Base-by-base conservation (phyloP, 1,140 invertebrate genomes). In the Brachionus calyciflorus region DNA sequence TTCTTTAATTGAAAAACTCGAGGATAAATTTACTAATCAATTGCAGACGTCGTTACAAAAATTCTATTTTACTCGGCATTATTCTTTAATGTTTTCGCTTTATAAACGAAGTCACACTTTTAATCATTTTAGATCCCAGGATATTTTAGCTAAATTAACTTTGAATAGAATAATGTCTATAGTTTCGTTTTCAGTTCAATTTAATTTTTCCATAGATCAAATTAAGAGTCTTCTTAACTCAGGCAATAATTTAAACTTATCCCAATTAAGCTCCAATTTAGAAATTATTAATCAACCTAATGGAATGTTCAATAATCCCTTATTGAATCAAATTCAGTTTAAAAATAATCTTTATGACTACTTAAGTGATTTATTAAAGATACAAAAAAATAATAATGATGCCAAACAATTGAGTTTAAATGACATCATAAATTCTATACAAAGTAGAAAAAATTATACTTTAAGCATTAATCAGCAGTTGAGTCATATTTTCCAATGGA, bases 401-500 rank as follows among this genome's bases (percentile, higher is more conserved):
- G 12, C 44, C 10, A 65, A 65, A 19, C 60, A 65, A 26, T 19
- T 73, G 7, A 30, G 14, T 33, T 30, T 73, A 28, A 73, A 73
- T 41, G 69, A 73, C 3, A 37, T 73, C 5, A 12, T 73, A 2
- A n/a, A n/a, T 37, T 33, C 17, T 37, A 19, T 73, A 12, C 28
- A 19, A 30, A 55, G 26, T 3, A 49, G 30, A 19, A 73, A 73
- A 73, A 55, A 73, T 40, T 51, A 51, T 17, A 30, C 33, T 2
- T 19, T 73, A 21, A 14, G 26, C 19, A 12, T 73, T 7, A 73
- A 73, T 51, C 69, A 73, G 17, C 46, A 73, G 24, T n/a, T 73
- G 19, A 73, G 40, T 7, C 69, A 73, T 24, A 24, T 73, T 12
- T 46, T 73, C 7, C 69, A 73, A 41, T 73, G 17, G 44, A 26